Evolutionary conservation across 92 coral and sea anemone genomes (phyloP), one percentile per base, ranked within the genome.

Genomic region (Parazoanthus swiftii): DNA sequence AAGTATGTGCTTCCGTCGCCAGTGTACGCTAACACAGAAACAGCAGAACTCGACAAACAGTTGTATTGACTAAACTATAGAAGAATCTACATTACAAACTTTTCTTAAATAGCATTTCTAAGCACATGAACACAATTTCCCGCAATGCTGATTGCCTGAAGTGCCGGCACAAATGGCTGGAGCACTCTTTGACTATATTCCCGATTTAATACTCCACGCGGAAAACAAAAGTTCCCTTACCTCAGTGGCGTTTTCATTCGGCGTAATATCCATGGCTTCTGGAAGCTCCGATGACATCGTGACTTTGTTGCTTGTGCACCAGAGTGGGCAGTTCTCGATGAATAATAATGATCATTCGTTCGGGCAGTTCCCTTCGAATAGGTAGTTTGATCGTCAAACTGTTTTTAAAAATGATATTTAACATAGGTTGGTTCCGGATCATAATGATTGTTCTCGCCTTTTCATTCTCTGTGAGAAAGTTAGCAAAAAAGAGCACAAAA

Each of bases 281-380:
- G 77, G 77, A 48, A 56, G 66, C 38, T 84, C 79, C 67, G 87
- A 84, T 29, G 87, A 84, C 87, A 84, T 84, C 3, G 67, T 84
- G 65, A 71, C 3, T 81, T 8, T 81, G 85, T 58, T 73, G 74
- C 85, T 36, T 59, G 67, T 35, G 35, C 74, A 84, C 54, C 75
- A 56, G 37, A 58, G 11, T 80, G 37, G 46, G 26, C 9, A 80
- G 72, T 15, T 54, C 35, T 35, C 7, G 20, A 23, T 54, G 43
- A 80, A 16, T 58, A 15, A 29, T 20, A 58, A 68, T 80, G 85
- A 21, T 80, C 48, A 36, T 80, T 80, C 71, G 72, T 20, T 79
- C 20, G 16, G 16, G 65, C 23, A 46, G 44, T 77, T 44, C 81
- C 25, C 26, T 77, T 44, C 23, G 1, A 25, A 23, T 4, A 78